Percentiles rank a stretch among this genome's conserved stretches.
Conservation (phyloP, 2,113 vertebrate species). For the Pavo muticus region DNA sequence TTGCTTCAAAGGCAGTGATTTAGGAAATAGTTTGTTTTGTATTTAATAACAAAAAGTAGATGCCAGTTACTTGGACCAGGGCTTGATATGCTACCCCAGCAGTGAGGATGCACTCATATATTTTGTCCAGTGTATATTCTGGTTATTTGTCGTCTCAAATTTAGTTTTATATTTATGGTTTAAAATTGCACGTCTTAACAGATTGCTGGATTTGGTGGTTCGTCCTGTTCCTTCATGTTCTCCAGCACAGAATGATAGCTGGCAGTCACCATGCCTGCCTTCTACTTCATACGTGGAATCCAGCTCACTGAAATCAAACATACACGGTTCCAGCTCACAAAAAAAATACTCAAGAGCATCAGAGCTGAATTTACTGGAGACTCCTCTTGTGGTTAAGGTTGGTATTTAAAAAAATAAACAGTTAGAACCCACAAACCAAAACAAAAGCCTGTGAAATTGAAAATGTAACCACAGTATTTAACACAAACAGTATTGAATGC, state of each 20-base stretch:
- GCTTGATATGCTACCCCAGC: not conserved
- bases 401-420: not conserved
- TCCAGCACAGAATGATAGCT: constrained; percentile 44
- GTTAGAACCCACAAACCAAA: not conserved
- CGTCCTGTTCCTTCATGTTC: constrained; percentile 77
- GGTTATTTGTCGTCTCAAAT: not conserved
- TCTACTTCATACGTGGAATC: constrained; percentile 65
- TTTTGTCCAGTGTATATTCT: not conserved
- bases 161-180: not conserved
- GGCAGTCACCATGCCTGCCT: constrained; percentile 69
- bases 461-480: not conserved
- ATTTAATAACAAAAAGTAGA: not conserved
- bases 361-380: constrained; percentile 89
- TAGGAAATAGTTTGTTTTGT: not conserved
- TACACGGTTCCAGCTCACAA: not conserved
- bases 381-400: constrained; percentile 93
- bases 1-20: not conserved
- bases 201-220: constrained; percentile 87
- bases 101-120: not conserved
- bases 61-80: not conserved
- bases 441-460: not conserved
- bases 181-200: constrained; percentile 49
- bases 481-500: not conserved
- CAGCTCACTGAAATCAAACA: constrained; percentile 42
- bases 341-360: constrained; percentile 76